Base-by-base conservation (phyloP, 2,888 invertebrate species). In the Archips xylosteana region DNA sequence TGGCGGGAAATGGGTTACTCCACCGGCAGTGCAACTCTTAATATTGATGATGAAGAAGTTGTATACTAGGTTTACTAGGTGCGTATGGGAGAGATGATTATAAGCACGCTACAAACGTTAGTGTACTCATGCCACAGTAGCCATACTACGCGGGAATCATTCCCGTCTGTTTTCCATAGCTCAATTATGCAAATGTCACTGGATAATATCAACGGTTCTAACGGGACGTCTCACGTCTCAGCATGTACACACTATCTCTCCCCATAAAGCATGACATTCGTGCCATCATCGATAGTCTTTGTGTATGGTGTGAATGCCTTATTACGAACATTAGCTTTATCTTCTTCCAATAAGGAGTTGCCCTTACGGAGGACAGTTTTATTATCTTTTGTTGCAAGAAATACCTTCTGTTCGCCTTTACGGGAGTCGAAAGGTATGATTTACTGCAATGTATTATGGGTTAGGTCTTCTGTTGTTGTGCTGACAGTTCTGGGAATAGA, bases 101-200 rank as follows among this genome's bases (percentile, higher is more conserved):
- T 5, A n/a, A n/a, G n/a, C 4, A 13, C 49, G 49, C 49, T 2
- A 5, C n/a, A 5, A 13, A n/a, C n/a, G 13, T 5, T 49, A 49
- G 49, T 49, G 49, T 23, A 8, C 51, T 54, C 8, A 2, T 6
- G 2, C 15, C 2, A 9, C 23, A 54, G 51, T 54, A 54, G 51
- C 9, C 13, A n/a, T 0, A n/a, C 13, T 23, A 6, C 51, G 9
- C 4, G 13, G 15, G 15, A 54, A 6, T 54, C 15, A 54, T 64
- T 64, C 10, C 49, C 49, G 49, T 64, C 65, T 36, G 65, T 36
- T 36, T 47, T 78, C 73, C 63, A 72, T 64, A 32, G 75, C 36
- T 75, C 75, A 76, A 80, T 79, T 79, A 80, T 80, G 79, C 78
- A 79, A 80, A 79, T 75, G 71, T 69, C 65, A 57, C 54, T 15